These are phyloP conservation scores for Brachyopa scutellaris DNA, from an alignment of 2,888 invertebrate genomes.

Conservation along the genomic window DNA sequence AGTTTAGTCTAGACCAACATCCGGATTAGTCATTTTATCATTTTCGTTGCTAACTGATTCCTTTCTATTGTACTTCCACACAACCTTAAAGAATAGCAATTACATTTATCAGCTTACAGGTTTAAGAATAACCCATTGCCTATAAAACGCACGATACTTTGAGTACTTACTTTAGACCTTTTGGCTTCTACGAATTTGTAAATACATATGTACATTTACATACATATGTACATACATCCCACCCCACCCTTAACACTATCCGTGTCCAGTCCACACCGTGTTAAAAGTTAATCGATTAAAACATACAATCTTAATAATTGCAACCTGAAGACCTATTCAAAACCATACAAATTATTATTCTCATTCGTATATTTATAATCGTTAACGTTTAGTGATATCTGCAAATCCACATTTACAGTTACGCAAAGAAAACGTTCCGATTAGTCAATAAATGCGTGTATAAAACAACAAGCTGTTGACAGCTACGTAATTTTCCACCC, in stretches of 20 bases:
- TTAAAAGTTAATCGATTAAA: not conserved
- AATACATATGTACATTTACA: too few species aligned
- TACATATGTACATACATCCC: too few species aligned
- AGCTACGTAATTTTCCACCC: slow-evolving; percentile 64
- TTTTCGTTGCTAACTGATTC: too few species aligned
- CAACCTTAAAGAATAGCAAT: not conserved
- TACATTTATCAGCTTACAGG: not conserved
- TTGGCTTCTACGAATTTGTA: too few species aligned
- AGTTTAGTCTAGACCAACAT: too few species aligned
- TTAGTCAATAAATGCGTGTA: not conserved
- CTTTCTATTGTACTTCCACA: too few species aligned
- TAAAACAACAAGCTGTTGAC: slow-evolving; percentile 41
- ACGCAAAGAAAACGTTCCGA: slow-evolving; percentile 29
- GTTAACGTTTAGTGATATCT: slow-evolving; percentile 3
- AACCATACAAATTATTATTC: slow-evolving; percentile 1
- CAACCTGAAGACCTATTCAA: not conserved
- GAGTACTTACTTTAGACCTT: too few species aligned
- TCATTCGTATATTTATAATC: slow-evolving; percentile 6
- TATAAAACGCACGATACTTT: too few species aligned
- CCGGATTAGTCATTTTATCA: too few species aligned
- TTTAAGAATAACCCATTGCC: not conserved
- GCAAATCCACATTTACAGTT: slow-evolving; percentile 2
- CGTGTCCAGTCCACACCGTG: not conserved
- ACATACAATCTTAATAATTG: not conserved
- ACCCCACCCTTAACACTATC: not conserved